phyloP scores from a whole-genome alignment of 2,888 invertebrate genomes.

The Mythimna ferrago region DNA sequence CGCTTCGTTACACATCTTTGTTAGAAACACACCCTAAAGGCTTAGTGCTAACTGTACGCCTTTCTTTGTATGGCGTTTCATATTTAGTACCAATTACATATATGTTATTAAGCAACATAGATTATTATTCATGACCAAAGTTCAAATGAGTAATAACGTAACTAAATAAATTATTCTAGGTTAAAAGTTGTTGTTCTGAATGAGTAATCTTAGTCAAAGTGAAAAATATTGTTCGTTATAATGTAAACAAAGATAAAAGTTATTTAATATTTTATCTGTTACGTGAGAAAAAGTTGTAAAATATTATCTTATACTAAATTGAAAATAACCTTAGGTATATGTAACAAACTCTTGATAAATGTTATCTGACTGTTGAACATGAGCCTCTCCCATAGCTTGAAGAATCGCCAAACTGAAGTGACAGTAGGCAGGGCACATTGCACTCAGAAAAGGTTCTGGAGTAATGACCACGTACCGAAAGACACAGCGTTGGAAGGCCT shows the following conservation, averaged over 20 bases:
- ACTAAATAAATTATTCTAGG: conserved; percentile 27
- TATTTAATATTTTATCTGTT: conserved; percentile 39
- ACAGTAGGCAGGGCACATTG: too few relatives aligned
- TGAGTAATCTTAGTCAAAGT: conserved; percentile 45
- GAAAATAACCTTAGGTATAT: conserved; percentile 17
- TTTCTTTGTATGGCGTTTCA: conserved; percentile 33
- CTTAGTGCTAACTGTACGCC: not conserved
- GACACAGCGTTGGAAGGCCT: too few relatives aligned
- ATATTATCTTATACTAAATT: conserved; percentile 30
- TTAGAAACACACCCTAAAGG: not conserved
- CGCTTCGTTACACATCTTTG: not conserved
- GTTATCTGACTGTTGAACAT: not conserved
- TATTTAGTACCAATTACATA: not conserved
- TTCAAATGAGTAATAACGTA: conserved; percentile 40
- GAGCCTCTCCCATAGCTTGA: too few relatives aligned
- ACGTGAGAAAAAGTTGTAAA: conserved; percentile 25
- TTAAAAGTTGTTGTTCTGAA: conserved; percentile 19
- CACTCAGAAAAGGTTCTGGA: too few relatives aligned
- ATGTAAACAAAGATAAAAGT: conserved; percentile 38
- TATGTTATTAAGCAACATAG: conserved; percentile 18
- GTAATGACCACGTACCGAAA: too few relatives aligned
- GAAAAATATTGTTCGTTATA: conserved; percentile 40
- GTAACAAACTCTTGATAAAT: conserved; percentile 16
- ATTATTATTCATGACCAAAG: conserved; percentile 32
- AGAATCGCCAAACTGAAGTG: too few relatives aligned